Conservation (phyloP, 1,140 invertebrate genomes). For the Glossosoma conforme region DNA sequence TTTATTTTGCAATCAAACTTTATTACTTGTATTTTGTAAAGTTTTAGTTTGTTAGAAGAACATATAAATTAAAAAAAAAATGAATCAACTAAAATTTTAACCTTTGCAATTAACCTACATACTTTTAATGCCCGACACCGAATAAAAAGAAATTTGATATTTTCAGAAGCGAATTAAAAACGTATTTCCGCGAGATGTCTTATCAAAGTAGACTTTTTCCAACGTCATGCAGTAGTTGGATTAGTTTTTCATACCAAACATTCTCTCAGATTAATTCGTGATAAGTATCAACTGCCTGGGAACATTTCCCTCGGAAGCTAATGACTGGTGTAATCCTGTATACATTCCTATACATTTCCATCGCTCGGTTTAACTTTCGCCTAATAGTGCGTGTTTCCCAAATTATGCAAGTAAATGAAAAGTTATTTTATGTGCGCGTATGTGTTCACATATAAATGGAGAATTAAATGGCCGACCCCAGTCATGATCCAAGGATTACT, state of each 20-base stretch:
- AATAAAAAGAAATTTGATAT: too few relatives aligned
- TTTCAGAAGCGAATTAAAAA: too few relatives aligned
- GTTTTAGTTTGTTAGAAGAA: too few relatives aligned
- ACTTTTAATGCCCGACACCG: too few relatives aligned
- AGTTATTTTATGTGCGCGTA: slow-evolving; percentile 23
- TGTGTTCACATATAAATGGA: slow-evolving; percentile 21
- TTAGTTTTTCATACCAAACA: slow-evolving; percentile 11
- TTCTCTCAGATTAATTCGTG: slow-evolving; percentile 11
- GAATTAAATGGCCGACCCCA: slow-evolving; percentile 25
- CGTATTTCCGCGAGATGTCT: too few relatives aligned
- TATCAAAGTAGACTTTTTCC: too few relatives aligned
- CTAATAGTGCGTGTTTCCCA: slow-evolving; percentile 22
- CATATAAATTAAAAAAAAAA: too few relatives aligned
- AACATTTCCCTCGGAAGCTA: slow-evolving; percentile 11
- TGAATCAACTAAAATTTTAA: too few relatives aligned
- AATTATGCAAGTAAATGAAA: slow-evolving; percentile 27
- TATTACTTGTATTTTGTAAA: too few relatives aligned
- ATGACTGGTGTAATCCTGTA: slow-evolving; percentile 23
- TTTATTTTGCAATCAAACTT: too few relatives aligned
- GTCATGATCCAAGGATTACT: slow-evolving; percentile 28
- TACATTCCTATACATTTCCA: slow-evolving; percentile 14
- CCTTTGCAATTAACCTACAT: too few relatives aligned
- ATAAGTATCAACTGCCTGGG: slow-evolving; percentile 18
- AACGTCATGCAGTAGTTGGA: slow-evolving; percentile 5
- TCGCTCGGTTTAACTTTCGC: slow-evolving; percentile 13